Base-by-base conservation (phyloP, 2,888 invertebrate genomes). In the Pseudoips prasinana region DNA sequence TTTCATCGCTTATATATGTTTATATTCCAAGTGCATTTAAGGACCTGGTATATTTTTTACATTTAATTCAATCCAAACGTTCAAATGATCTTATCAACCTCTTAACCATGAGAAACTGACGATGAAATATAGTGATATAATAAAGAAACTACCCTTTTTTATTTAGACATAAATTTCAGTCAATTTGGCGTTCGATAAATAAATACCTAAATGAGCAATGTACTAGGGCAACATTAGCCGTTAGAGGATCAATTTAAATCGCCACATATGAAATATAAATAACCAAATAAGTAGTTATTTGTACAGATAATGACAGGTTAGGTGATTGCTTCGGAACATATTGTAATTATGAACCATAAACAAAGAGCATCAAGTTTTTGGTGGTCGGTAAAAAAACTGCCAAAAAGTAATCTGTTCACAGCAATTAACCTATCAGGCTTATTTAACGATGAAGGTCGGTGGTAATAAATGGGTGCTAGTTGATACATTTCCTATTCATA, bases 281-380 rank as follows among this genome's bases (percentile, higher is more conserved):
- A 76, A 76, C 73, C 77, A 74, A 77, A 71, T 80, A 76, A 76
- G 73, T 77, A 78, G 79, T 83, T 88, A 86, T 86, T 86, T 86
- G 82, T 71, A 79, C 73, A 82, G 62, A 73, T 87, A 88, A 87
- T 87, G 80, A 85, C 74, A 73, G 86, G 86, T 75, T 75, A 34
- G 70, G 73, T 79, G 84, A 86, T 86, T 84, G 82, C 68, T 82
- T 68, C 67, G 66, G 68, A 64, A 59, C 65, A 73, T 67, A 73
- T 83, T 77, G 75, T 86, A 86, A 87, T 86, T 87, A 87, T 74
- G 79, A 74, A 81, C 78, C 80, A 80, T 85, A 85, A 85, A 86
- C 82, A 82, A 81, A 76, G 74, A 73, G 68, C 64, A 64, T 60
- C 64, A 62, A 31, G 66, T 63, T 73, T 70, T 66, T 65, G 55